Evolutionary conservation across 2,888 invertebrate genomes (phyloP), one percentile per base, ranked within the genome.

Genomic region (Drosophila suboccidentalis): DNA sequence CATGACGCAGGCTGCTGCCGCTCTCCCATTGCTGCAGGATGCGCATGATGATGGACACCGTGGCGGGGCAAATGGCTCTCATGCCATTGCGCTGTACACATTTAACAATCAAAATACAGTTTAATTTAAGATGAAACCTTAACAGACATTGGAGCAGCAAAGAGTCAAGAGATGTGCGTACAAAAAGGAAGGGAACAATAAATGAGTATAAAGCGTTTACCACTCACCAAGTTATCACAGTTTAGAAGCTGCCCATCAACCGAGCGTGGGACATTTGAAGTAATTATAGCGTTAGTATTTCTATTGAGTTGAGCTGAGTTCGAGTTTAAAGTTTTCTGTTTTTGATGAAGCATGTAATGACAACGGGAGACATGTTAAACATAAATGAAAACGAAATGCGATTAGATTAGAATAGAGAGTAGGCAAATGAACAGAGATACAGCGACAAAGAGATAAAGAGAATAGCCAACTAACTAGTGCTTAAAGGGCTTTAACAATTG

Each of bases 51-150:
- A 95, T 93, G 69, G 94, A 94, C 55, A 94, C 93, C 11, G 95
- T 95, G 19, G 95, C 94, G 15, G 95, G 95, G 78, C 94, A 94
- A 71, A 95, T 94, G 49, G 94, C 94, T 74, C 94, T 93, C 90
- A 94, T 92, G 44, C 94, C 94, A 93, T 95, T 95, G 59, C 93
- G 93, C 93, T 95, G 93, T 32, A 44, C 19, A 26, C 34, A 39
- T 17, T 44, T 50, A 54, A 38, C 39, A 9, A 36, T 17, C 44
- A 46, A 64, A 8, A 29, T 54, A 26, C 4, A 55, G 15, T 44
- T 6, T 4, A 54, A 4, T 53, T 54, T 36, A 26, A 43, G 22
- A 11, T 6, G 5, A 49, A 1, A 29, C 43, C 22, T 11, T 17
- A 4, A 29, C 13, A 38, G 11, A 29, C 32, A 10, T 15, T 11